phyloP scores from a whole-genome alignment of 2,797 vertebrate species.

The Phylloscopus collybita region DNA sequence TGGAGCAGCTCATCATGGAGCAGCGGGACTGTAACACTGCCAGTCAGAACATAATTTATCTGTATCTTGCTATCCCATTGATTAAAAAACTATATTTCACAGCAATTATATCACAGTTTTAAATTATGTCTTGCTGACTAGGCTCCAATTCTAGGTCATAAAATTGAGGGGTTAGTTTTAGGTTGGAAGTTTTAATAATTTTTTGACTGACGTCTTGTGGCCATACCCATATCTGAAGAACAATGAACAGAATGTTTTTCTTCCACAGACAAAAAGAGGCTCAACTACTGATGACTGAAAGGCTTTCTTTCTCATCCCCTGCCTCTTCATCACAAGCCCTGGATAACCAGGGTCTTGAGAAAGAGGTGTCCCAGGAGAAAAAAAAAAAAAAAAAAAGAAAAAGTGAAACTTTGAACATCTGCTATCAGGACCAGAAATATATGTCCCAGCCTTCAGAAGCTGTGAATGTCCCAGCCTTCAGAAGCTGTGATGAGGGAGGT shows the following conservation, averaged over 20 bases:
- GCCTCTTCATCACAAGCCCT: not conserved
- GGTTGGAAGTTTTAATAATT: not conserved
- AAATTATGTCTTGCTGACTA: conserved; percentile 48
- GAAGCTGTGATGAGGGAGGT: not conserved
- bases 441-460: not conserved
- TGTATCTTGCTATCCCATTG: not conserved
- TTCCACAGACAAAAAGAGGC: not conserved
- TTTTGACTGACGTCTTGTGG: not conserved
- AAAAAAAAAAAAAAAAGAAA: not conserved
- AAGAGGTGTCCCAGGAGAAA: not conserved
- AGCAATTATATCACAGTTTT: conserved; percentile 29
- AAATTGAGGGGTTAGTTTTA: conserved; percentile 1
- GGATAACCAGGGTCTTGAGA: not conserved
- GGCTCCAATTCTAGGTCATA: conserved; percentile 15
- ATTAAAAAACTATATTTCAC: conserved; percentile 42
- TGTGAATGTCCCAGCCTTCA: not conserved
- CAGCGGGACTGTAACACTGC: not conserved
- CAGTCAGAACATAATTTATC: conserved; percentile 28
- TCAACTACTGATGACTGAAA: not conserved
- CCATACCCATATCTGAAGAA: not conserved
- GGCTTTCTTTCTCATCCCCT: not conserved
- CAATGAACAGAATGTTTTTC: not conserved
- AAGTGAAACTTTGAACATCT: not conserved
- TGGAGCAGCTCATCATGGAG: not conserved
- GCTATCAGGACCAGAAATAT: not conserved